Base-by-base conservation (phyloP, 2,113 vertebrate species). In the Phaethornis superciliosus region DNA sequence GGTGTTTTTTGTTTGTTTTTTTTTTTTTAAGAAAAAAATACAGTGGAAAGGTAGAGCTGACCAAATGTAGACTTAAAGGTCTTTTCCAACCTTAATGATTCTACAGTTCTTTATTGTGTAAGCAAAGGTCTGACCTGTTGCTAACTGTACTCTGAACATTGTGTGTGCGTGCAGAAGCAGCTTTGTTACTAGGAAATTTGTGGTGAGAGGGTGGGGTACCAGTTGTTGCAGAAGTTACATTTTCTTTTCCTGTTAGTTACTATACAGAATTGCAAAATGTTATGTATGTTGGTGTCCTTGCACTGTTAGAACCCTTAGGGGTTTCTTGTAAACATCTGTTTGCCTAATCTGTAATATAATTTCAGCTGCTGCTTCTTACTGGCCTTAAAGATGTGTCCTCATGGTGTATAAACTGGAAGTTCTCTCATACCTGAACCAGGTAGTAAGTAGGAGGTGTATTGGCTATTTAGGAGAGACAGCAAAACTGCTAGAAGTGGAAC, bases 121-220 rank as follows among this genome's bases (percentile, higher is more conserved):
- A 56, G 85, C 59, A 81, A 69, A 69, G n/a, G 26, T 69, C 55
- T 77, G 65, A 60, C 46, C 33, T 60, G 67, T 55, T 93, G 51
- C 79, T 85, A n/a, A 27, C 21, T 59, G 42, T 1, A 1, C 44
- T 6, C 42, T 69, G 32, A 60, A 15, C 56, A 27, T 58, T 58
- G 47, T 55, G 23, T 65, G 47, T 55, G 23, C 64, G 64, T 81
- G 76, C 68, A 81, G 91, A 77, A 88, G 51, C 60, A 58, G 60
- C 68, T 84, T 94, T 93, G 60, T 96, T 96, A 93, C 65, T 91
- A 90, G 86, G 97, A 96, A 96, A 94, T 81, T 32, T 96, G 97
- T 91, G 95, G 96, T 11, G 3, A 75, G 89, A 84, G 78, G 79
- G 81, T 81, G 81, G 44, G 69, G 65, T 51, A 68, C 19, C 52